phyloP scores from a whole-genome alignment of 2,113 vertebrate genomes.

The Desmodus rotundus region DNA sequence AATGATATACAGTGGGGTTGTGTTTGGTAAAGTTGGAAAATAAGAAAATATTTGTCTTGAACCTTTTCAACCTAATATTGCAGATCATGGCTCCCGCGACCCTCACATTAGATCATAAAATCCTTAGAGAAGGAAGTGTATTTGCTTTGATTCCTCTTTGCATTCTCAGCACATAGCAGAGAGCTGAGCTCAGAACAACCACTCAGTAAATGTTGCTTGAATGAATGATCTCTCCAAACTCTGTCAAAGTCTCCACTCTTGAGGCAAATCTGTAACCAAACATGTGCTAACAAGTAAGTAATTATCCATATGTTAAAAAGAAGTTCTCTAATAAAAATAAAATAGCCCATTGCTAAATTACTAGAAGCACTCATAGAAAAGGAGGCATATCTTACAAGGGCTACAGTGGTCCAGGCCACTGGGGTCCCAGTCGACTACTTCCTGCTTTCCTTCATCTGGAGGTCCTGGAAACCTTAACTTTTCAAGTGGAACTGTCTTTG shows the following conservation, averaged over 20 bases:
- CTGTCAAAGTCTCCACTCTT: not conserved
- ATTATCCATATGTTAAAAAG: not conserved
- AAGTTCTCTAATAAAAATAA: not conserved
- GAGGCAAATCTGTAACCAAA: slow-evolving; percentile 40
- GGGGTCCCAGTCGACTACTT: not conserved
- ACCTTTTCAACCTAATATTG: slow-evolving; percentile 17
- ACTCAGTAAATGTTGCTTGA: slow-evolving; percentile 24
- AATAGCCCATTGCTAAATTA: not conserved
- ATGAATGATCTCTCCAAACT: slow-evolving; percentile 35
- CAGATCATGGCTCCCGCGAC: not conserved
- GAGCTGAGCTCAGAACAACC: not conserved
- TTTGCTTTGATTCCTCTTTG: slow-evolving; percentile 18
- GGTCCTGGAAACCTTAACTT: not conserved
- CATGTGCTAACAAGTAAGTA: not conserved
- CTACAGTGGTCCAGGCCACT: not conserved
- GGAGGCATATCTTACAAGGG: not conserved
- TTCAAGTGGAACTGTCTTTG: not conserved
- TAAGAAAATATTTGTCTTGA: slow-evolving; percentile 40
- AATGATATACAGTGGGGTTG: not conserved
- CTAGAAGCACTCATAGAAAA: not conserved
- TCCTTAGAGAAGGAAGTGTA: not conserved
- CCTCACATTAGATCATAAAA: not conserved
- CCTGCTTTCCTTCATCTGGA: not conserved
- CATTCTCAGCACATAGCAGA: not conserved
- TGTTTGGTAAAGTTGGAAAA: not conserved